phyloP scores from a whole-genome alignment of 2,888 invertebrate genomes.

The Girardia tigrina region DNA sequence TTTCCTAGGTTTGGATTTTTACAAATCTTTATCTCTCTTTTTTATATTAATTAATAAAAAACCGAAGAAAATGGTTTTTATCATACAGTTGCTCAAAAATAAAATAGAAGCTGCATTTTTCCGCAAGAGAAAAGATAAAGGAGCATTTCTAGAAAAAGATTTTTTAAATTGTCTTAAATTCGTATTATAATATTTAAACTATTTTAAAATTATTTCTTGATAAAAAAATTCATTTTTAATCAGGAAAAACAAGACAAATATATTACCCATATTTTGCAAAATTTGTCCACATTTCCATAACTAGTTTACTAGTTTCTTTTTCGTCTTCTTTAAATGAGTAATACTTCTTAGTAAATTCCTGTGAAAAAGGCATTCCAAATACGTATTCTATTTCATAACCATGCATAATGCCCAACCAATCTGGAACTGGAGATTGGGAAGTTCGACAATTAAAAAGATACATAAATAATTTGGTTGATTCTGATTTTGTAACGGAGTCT shows the following conservation, averaged over 20 bases:
- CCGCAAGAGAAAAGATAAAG: too few species aligned
- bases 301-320: not conserved
- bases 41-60: too few species aligned
- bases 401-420: not conserved
- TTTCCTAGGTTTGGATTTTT: too few species aligned
- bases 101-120: too few species aligned
- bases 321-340: not conserved
- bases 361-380: conserved; percentile 10
- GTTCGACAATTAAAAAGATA: conserved; percentile 15
- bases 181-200: too few species aligned
- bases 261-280: conserved; percentile 15
- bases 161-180: too few species aligned
- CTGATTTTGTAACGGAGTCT: not conserved
- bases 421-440: not conserved
- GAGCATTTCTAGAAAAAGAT: too few species aligned
- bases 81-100: too few species aligned
- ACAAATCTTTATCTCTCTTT: too few species aligned
- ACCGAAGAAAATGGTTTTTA: too few species aligned
- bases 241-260: not conserved
- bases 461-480: not conserved
- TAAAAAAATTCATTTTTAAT: too few species aligned
- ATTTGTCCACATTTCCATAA: conserved; percentile 2
- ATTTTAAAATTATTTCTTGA: too few species aligned
- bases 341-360: not conserved
- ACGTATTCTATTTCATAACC: conserved; percentile 17